Conservation (phyloP, 2,888 invertebrate genomes). For the Pachycephus smyrnensis region DNA sequence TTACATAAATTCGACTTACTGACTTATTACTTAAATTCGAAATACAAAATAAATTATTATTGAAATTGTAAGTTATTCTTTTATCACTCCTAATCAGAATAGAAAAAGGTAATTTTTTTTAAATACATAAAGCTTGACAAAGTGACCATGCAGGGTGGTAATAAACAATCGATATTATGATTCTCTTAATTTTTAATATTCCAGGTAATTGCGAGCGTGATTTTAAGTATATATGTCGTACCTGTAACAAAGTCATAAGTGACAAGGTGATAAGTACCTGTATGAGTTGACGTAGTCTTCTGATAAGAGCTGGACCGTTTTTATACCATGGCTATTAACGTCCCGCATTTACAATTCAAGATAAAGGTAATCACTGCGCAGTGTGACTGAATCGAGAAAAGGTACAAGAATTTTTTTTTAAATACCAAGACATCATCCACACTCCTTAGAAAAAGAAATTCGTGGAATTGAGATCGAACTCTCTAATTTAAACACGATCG, state of each 20-base stretch:
- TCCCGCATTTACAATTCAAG: slow-evolving; percentile 31
- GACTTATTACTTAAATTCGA: background rate
- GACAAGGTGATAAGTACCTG: background rate
- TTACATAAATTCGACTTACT: too few species aligned
- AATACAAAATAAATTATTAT: background rate
- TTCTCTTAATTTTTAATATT: background rate
- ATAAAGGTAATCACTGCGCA: slow-evolving; percentile 29
- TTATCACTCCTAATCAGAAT: background rate
- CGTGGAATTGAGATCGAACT: background rate
- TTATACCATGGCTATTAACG: slow-evolving; percentile 19
- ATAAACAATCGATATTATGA: background rate
- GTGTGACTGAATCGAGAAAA: background rate
- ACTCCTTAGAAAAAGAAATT: background rate
- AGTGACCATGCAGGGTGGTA: background rate
- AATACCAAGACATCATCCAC: background rate
- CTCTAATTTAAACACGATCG: background rate
- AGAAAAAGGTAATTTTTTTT: background rate
- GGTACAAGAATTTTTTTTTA: background rate
- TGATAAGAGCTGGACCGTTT: slow-evolving; percentile 28
- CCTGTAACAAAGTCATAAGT: background rate
- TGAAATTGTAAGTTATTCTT: background rate
- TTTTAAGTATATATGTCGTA: background rate
- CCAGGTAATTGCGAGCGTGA: background rate
- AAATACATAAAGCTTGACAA: background rate
- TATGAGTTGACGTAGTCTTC: slow-evolving; percentile 19